These are phyloP conservation scores for Cydia pomonella DNA, from an alignment of 1,140 invertebrate species.

Conservation along the genomic window DNA sequence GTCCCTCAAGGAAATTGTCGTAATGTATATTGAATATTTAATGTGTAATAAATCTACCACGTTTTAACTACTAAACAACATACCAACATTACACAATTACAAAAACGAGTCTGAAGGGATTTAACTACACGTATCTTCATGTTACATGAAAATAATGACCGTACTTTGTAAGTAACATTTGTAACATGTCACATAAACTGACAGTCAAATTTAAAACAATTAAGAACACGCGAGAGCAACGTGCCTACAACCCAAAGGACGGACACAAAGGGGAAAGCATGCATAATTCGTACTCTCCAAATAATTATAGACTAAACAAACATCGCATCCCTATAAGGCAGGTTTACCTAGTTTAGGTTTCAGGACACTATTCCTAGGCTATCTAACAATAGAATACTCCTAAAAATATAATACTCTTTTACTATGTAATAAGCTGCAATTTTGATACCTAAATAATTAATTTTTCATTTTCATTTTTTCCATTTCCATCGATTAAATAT, in stretches of 20 bases:
- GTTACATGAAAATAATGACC: not conserved
- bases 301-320: too few relatives aligned
- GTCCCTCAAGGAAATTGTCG: too few relatives aligned
- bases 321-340: too few relatives aligned
- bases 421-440: too few relatives aligned
- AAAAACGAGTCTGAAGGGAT: not conserved
- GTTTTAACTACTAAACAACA: not conserved
- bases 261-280: not conserved
- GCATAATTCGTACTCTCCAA: not conserved
- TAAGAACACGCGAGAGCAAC: constrained; percentile 6
- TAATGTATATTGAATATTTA: too few relatives aligned
- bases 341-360: too few relatives aligned
- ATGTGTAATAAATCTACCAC: not conserved
- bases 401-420: too few relatives aligned
- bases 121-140: not conserved
- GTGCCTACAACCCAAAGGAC: not conserved
- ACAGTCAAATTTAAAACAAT: not conserved
- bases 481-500: too few relatives aligned
- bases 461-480: too few relatives aligned
- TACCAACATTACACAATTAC: not conserved
- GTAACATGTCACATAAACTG: constrained; percentile 6
- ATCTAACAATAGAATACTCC: too few relatives aligned
- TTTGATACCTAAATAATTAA: too few relatives aligned
- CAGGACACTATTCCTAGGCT: too few relatives aligned
- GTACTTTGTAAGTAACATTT: constrained; percentile 3